Percentiles rank a stretch among this genome's conserved stretches.
phyloP scores from a whole-genome alignment of 2,888 invertebrate genomes.

The Machimus atricapillus region DNA sequence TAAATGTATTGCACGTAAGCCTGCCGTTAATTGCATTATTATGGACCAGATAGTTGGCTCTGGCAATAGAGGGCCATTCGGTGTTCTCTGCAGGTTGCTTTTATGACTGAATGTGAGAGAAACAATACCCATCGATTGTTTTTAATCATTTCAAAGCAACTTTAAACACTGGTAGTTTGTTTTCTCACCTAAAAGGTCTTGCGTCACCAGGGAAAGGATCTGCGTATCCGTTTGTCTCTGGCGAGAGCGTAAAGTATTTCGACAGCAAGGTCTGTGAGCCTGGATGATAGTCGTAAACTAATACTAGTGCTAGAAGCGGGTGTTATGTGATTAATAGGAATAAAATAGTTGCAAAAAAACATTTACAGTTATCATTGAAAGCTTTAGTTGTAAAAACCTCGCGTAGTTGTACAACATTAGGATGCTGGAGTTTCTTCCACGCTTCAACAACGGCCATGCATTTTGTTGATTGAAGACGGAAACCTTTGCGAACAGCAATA shows the following conservation, averaged over 20 bases:
- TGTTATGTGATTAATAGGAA: background rate
- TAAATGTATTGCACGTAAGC: conserved; percentile 87
- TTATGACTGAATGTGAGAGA: conserved; percentile 57
- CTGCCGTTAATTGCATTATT: conserved; percentile 93
- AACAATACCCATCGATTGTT: conserved; percentile 32
- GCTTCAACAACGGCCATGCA: conserved; percentile 85
- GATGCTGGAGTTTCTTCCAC: conserved; percentile 95
- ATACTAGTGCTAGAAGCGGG: conserved; percentile 75
- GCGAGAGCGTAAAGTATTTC: conserved; percentile 77
- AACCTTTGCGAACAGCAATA: conserved; percentile 65
- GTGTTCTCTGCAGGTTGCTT: conserved; percentile 61
- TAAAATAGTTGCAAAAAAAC: background rate
- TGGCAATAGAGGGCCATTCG: conserved; percentile 80
- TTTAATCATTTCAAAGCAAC: background rate
- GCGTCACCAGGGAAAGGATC: conserved; percentile 87
- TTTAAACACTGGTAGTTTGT: background rate
- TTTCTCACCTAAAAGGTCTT: conserved; percentile 60
- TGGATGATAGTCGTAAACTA: conserved; percentile 96
- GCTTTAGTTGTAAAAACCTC: conserved; percentile 95
- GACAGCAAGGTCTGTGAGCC: conserved; percentile 86
- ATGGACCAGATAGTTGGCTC: conserved; percentile 95
- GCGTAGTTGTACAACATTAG: conserved; percentile 90
- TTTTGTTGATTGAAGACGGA: conserved; percentile 81
- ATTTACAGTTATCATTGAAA: conserved; percentile 92
- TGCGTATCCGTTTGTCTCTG: conserved; percentile 69